Conservation (phyloP, 2,797 vertebrate genomes). For the Astyanax mexicanus region DNA sequence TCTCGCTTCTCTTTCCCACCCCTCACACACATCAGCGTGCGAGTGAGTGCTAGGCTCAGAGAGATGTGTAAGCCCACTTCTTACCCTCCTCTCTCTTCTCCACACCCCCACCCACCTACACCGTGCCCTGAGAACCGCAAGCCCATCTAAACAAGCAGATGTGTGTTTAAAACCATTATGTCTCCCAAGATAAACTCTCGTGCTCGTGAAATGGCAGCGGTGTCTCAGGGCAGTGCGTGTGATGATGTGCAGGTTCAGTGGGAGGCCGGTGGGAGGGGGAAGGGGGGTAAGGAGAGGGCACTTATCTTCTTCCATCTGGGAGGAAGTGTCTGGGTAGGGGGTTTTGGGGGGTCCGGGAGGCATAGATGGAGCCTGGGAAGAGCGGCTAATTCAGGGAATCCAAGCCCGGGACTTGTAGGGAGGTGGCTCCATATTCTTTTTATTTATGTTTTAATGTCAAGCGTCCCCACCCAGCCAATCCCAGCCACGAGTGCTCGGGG, state of each 20-base stretch:
- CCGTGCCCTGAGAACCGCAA: constrained; percentile 27
- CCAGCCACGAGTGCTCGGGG: constrained; percentile 60
- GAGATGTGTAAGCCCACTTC: background rate
- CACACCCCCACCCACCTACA: constrained; percentile 27
- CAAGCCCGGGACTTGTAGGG: constrained; percentile 60
- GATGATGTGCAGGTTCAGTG: constrained; percentile 81
- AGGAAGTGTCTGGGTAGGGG: constrained; percentile 48
- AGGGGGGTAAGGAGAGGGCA: constrained; percentile 53
- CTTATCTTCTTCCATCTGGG: constrained; percentile 60
- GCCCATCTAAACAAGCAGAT: constrained; percentile 73
- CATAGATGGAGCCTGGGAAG: constrained; percentile 69
- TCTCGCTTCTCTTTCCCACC: constrained; percentile 7
- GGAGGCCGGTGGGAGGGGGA: constrained; percentile 8
- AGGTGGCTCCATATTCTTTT: constrained; percentile 56
- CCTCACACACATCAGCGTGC: background rate
- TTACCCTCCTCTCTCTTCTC: background rate
- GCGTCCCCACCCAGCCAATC: constrained; percentile 67
- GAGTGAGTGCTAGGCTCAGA: background rate
- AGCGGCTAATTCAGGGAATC: constrained; percentile 57
- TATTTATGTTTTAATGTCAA: constrained; percentile 62
- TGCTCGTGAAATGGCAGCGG: constrained; percentile 69
- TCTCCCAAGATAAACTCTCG: constrained; percentile 75
- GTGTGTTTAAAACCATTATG: constrained; percentile 80
- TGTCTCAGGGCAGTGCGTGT: constrained; percentile 65
- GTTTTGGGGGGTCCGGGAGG: constrained; percentile 9